These are phyloP conservation scores for Pristionchus entomophagus DNA, from an alignment of 2,888 invertebrate genomes.

Conservation along the genomic window DNA sequence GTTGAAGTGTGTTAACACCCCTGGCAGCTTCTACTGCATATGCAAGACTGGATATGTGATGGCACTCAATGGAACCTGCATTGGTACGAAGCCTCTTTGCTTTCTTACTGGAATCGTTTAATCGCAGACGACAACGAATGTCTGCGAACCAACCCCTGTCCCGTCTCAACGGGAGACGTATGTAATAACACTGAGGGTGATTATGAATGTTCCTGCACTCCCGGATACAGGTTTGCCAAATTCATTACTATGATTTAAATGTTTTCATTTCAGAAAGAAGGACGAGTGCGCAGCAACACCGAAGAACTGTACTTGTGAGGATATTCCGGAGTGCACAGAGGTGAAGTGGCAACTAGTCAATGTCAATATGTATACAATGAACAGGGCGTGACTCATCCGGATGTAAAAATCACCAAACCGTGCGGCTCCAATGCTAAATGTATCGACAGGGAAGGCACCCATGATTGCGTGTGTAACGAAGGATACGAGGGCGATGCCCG, in stretches of 20 bases:
- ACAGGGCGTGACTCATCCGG: neutral
- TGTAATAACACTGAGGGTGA: conserved; percentile 14
- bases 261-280: neutral
- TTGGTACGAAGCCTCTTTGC: neutral
- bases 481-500: conserved; percentile 28
- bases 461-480: neutral
- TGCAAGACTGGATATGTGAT: conserved; percentile 46
- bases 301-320: conserved; percentile 10
- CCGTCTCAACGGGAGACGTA: neutral
- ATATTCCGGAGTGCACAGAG: conserved; percentile 23
- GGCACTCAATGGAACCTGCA: conserved; percentile 14
- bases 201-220: neutral
- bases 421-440: conserved; percentile 23
- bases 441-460: neutral
- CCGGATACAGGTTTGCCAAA: neutral
- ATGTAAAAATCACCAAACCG: neutral
- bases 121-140: conserved; percentile 31
- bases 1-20: conserved; percentile 40
- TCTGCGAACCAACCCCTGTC: neutral
- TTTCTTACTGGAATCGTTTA: neutral
- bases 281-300: neutral
- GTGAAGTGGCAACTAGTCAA: neutral
- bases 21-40: conserved; percentile 42
- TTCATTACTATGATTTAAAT: neutral
- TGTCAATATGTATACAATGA: no score